Evolutionary conservation across 1,140 invertebrate genomes (phyloP), one percentile per base, ranked within the genome.

Genomic region (Drosophila mayri): DNA sequence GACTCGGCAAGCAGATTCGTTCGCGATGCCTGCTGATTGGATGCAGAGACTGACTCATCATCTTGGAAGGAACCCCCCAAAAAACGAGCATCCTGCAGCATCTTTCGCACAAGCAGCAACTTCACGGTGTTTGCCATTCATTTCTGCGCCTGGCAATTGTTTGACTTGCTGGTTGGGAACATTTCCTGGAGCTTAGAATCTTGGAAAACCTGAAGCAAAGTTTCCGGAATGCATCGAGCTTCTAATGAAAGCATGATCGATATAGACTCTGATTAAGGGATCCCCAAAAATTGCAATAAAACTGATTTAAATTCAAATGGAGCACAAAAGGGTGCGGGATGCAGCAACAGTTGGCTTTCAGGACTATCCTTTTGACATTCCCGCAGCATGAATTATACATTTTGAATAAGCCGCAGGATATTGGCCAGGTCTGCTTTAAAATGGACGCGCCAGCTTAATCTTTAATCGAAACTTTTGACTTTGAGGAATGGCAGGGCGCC

Each of bases 401-500:
- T 59, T 22, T 41, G 35, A n/a, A 72, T 72, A 46, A 60, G 43
- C 9, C 30, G 28, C 50, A 30, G 68, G 44, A 58, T 37, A 40
- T 30, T n/a, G 20, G 62, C 12, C 14, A 16, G 40, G 43, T 64
- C 22, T 52, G 46, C 62, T 70, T 28, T 41, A 37, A 59, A 28
- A 71, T 72, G 68, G 37, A 47, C 67, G 65, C 32, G 52, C 38
- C 32, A 67, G 49, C 55, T 78, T 52, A 71, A 77, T 78, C 74
- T 77, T 77, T 77, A 77, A 77, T 78, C 58, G 75, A 78, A 63
- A 78, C 65, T 78, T 78, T 78, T 78, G 73, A 76, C 74, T 77
- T 67, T 75, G 61, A 59, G 63, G 47, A 35, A 64, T 65, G 59
- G 60, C 57, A 68, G 47, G 47, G 47, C 40, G 58, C 58, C 59